Evolutionary conservation across 35 echinoderm and acorn worm genomes (phyloP).

Genomic region (Ophiothrix spiculata): DNA sequence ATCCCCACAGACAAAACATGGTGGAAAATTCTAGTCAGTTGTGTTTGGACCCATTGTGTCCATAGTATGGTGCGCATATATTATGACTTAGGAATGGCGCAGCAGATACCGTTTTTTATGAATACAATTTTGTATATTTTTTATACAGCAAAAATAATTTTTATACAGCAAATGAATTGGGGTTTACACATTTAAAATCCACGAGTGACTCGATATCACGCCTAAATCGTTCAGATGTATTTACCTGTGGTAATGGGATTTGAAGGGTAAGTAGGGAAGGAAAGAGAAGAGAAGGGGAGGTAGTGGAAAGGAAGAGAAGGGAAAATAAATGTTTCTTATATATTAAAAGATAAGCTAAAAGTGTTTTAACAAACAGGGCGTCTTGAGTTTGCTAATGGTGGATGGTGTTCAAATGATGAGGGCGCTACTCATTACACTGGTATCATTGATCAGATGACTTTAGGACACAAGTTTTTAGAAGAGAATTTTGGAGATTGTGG

Average conservation of each 20-base stretch:
- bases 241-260: not conserved
- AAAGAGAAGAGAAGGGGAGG: not conserved
- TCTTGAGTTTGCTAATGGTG: conserved; percentile 96
- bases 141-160: too few species aligned
- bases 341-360: not conserved
- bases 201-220: not conserved
- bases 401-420: conserved; percentile 99
- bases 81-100: too few species aligned
- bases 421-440: conserved; percentile 93
- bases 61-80: too few species aligned
- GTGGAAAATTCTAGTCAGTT: too few species aligned
- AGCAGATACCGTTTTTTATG: too few species aligned
- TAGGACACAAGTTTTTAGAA: conserved; percentile 77
- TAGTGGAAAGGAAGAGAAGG: too few species aligned
- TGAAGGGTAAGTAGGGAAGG: not conserved
- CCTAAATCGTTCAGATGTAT: not conserved
- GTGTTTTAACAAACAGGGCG: conserved; percentile 55
- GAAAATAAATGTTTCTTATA: not conserved
- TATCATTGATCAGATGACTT: conserved; percentile 98
- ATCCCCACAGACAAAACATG: too few species aligned
- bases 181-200: too few species aligned
- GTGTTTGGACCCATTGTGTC: too few species aligned
- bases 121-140: too few species aligned
- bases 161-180: too few species aligned
- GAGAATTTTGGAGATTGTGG: conserved; percentile 95